Evolutionary conservation across 2,888 invertebrate genomes (phyloP).

Genomic region (Morpho deidamia): DNA sequence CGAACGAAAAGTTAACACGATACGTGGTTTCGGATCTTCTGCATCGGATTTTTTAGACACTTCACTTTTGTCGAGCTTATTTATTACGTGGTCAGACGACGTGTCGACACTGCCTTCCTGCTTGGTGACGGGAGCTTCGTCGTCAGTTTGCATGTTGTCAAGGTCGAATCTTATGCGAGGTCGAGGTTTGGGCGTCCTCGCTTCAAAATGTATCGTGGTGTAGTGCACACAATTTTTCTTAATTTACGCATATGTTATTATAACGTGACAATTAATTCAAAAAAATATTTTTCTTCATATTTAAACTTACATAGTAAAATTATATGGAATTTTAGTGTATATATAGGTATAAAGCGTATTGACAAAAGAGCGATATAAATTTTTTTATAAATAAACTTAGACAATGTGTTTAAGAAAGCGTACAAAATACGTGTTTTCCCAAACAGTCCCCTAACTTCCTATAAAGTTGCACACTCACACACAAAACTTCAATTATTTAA

Average conservation of each 20-base stretch:
- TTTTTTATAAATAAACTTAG: no score
- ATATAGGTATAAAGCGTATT: no score
- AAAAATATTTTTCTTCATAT: no score
- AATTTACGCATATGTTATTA: neutral
- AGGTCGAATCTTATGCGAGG: constrained; percentile 35
- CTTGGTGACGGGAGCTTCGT: constrained; percentile 44
- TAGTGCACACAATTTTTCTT: neutral
- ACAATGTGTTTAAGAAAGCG: no score
- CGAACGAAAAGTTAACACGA: constrained; percentile 81
- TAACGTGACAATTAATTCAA: no score
- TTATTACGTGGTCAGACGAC: constrained; percentile 40
- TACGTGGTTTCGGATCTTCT: constrained; percentile 75
- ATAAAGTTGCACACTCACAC: no score
- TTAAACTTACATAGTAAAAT: no score
- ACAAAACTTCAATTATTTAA: no score
- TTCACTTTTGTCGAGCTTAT: constrained; percentile 47
- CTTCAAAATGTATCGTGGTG: neutral
- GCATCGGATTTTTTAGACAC: constrained; percentile 42
- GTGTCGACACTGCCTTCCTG: constrained; percentile 44
- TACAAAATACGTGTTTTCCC: no score
- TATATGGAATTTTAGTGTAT: no score
- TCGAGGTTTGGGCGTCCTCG: constrained; percentile 19
- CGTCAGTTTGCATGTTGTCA: constrained; percentile 62
- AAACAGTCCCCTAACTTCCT: no score
- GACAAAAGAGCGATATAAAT: no score